Percentiles rank a stretch among this genome's conserved stretches.
Evolutionary conservation across 30 jellyfish, hydroid and myxozoan species (phyloP).

Genomic region (Pelagia noctiluca): DNA sequence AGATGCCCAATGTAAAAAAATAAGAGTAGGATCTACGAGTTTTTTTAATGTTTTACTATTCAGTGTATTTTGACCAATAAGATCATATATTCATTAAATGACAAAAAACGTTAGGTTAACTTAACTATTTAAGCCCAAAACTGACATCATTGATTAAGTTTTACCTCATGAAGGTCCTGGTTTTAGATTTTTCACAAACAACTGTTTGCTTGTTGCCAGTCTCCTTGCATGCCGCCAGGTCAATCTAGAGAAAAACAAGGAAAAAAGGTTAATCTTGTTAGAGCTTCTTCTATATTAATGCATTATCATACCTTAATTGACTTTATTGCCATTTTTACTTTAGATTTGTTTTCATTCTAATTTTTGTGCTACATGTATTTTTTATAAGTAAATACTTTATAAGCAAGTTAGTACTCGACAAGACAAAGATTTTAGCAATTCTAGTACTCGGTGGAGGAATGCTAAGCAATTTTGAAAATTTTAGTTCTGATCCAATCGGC

Average conservation of each 20-base stretch:
- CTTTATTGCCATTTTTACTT: no score
- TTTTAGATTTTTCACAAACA: conserved; percentile 45
- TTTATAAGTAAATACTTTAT: neutral
- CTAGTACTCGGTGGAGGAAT: no score
- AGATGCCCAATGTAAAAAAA: neutral
- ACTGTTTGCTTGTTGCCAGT: conserved; percentile 56
- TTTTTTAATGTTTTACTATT: neutral
- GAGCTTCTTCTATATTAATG: neutral
- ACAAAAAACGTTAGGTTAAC: neutral
- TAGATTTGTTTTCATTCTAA: neutral
- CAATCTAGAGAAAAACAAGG: neutral
- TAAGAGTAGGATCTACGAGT: neutral
- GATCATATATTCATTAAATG: neutral
- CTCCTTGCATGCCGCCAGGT: conserved; percentile 41
- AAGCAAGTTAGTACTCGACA: neutral
- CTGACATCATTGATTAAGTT: neutral
- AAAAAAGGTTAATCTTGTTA: neutral
- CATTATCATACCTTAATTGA: neutral
- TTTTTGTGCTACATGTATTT: neutral
- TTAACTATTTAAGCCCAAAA: no score
- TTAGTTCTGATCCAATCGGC: no score
- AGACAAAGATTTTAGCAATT: no score
- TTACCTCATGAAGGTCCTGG: conserved; percentile 43
- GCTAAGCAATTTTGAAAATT: no score
- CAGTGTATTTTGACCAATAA: neutral